Percentiles rank a stretch among this genome's conserved stretches.
Conservation (phyloP, 2,797 vertebrate species). For the Onychomys leucogaster region DNA sequence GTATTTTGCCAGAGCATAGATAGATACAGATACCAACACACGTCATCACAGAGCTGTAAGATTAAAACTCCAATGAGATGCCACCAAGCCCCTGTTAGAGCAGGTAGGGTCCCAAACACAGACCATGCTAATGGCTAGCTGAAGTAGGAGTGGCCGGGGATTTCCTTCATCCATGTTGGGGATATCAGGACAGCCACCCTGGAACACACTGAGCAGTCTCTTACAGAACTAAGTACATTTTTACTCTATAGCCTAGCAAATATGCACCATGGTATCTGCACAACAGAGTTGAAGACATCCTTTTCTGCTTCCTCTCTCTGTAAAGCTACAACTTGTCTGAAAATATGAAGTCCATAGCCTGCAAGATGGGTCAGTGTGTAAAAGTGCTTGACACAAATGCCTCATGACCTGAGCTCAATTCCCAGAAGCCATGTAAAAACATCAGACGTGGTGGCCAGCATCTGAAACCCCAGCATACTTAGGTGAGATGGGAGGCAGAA, state of each 20-base stretch:
- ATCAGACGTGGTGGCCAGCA: not conserved
- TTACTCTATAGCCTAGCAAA: too few relatives aligned
- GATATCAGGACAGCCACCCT: not conserved
- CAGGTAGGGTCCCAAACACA: not conserved
- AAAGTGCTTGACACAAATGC: not conserved
- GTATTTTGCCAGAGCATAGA: not conserved
- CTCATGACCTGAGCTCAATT: not conserved
- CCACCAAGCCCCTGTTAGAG: not conserved
- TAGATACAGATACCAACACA: not conserved
- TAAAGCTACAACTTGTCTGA: not conserved
- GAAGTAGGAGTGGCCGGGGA: not conserved
- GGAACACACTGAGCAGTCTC: not conserved
- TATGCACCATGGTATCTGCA: accelerated
- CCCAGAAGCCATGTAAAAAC: not conserved
- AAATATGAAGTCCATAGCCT: not conserved
- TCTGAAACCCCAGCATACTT: not conserved
- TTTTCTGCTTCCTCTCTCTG: not conserved
- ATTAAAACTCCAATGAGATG: not conserved
- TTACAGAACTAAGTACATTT: not conserved
- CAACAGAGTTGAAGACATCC: not conserved
- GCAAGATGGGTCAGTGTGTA: not conserved
- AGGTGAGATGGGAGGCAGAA: too few relatives aligned
- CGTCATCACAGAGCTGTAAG: not conserved
- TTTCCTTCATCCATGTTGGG: not conserved
- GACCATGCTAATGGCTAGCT: too few relatives aligned